A percentile compares a stretch with the other conserved stretches of the same genome.
phyloP scores from a whole-genome alignment of 2,797 vertebrate species.

The Octomys mimax region DNA sequence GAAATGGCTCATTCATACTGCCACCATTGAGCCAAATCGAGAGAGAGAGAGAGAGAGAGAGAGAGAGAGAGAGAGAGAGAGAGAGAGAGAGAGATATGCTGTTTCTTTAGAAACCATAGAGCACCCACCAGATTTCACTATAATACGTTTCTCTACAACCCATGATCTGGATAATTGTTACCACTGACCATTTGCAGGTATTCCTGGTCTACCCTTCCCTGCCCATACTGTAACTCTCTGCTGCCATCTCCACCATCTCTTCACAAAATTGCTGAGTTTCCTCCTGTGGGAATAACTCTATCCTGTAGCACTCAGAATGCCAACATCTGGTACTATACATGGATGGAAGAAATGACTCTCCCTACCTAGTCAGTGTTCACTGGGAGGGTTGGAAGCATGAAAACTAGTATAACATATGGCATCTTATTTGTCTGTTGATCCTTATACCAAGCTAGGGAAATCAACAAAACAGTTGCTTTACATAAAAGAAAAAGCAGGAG shows the following conservation, averaged over 20 bases:
- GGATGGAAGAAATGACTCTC: background rate
- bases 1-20: background rate
- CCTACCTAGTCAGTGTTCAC: too few species aligned
- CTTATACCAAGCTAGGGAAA: background rate
- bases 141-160: background rate
- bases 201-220: too few species aligned
- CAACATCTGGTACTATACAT: background rate
- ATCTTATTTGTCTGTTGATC: background rate
- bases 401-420: background rate
- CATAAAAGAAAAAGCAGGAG: background rate
- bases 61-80: too few species aligned
- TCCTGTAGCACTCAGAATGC: background rate
- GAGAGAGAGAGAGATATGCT: background rate
- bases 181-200: background rate
- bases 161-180: background rate
- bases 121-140: background rate
- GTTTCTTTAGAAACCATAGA: background rate
- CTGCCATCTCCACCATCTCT: background rate
- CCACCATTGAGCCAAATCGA: background rate
- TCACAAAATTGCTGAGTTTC: background rate
- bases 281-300: background rate
- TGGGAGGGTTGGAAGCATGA: fast-evolving
- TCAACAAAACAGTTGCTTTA: background rate
- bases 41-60: too few species aligned
- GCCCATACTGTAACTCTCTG: fast-evolving